Base-by-base conservation (phyloP, 2,113 vertebrate species). In the Falco punctatus region DNA sequence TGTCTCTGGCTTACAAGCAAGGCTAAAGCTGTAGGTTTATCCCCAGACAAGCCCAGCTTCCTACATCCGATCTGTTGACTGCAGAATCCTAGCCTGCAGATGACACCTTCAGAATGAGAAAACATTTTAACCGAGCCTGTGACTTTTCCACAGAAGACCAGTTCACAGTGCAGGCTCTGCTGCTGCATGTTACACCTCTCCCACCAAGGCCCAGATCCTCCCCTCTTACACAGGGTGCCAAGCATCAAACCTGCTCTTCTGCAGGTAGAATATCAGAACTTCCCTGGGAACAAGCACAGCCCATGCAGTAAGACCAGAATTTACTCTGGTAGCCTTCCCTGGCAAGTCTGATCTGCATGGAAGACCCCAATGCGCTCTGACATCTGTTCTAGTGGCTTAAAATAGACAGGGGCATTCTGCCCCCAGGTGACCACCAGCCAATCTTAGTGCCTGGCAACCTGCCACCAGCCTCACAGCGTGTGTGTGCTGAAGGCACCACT, bases 401-500 rank as follows among this genome's bases (percentile, higher is more conserved):
- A 89, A 74, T 2, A 86, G 38, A 38, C 17, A 40, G 22, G 49
- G 38, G 5, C 13, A 16, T 35, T 64, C 61, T 89, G 44, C 13
- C 77, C 52, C 0, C 65, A 84, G 64, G 79, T 62, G 71, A 73
- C 24, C 59, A 54, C 30, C 5, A 7, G 85, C 30, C 67, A 38
- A 11, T 17, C 32, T 52, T 30, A 75, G 32, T 1, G 7, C 30
- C 42, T n/a, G 59, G 22, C 30, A 65, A 55, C n/a, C n/a, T 5
- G 20, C 54, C 49, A 38, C 30, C 24, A 46, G 61, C 24, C 58
- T 81, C 38, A 30, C 0, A 0, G 67, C 0, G 0, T 5, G 13
- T 65, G 33, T 0, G 21, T n/a, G 35, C 62, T 57, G 62, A 23
- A 85, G 54, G 51, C 51, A 67, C 18, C 2, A 4, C 42, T 5